Conservation (phyloP, 2,113 vertebrate genomes). For the Triplophysa tibetana region DNA sequence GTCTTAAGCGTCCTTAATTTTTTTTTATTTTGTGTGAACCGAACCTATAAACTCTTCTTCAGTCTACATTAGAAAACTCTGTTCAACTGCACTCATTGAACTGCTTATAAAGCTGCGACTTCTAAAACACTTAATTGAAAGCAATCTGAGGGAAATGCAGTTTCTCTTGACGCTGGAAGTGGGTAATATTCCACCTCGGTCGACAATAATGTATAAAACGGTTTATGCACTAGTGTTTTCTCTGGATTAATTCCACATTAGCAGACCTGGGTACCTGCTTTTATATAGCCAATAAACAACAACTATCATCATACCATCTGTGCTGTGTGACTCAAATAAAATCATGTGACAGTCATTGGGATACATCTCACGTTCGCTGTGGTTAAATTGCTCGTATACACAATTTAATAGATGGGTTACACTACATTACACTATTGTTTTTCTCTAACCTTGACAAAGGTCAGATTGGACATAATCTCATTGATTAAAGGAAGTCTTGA, state of each 20-base stretch:
- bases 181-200: not conserved
- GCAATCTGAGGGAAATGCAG: conserved; percentile 31
- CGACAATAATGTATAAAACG: conserved; percentile 36
- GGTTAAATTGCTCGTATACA: not conserved
- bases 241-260: conserved; percentile 26
- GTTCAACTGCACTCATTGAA: conserved; percentile 42
- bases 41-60: conserved; percentile 48
- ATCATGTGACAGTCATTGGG: conserved; percentile 6
- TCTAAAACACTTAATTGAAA: conserved; percentile 49
- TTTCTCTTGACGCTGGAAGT: not conserved
- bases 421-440: not conserved
- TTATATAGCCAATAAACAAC: conserved; percentile 31
- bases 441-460: conserved; percentile 11
- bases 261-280: conserved; percentile 41
- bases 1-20: no score
- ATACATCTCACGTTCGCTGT: conserved; percentile 27
- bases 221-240: conserved; percentile 5
- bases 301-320: conserved; percentile 23
- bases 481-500: no score
- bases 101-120: conserved; percentile 39
- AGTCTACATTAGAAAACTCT: conserved; percentile 36
- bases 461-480: not conserved
- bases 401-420: not conserved
- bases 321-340: conserved; percentile 33
- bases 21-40: conserved; percentile 24